Evolutionary conservation across 2,888 invertebrate genomes (phyloP), one percentile per base, ranked within the genome.

Genomic region (Brachypalpus laphriformis): DNA sequence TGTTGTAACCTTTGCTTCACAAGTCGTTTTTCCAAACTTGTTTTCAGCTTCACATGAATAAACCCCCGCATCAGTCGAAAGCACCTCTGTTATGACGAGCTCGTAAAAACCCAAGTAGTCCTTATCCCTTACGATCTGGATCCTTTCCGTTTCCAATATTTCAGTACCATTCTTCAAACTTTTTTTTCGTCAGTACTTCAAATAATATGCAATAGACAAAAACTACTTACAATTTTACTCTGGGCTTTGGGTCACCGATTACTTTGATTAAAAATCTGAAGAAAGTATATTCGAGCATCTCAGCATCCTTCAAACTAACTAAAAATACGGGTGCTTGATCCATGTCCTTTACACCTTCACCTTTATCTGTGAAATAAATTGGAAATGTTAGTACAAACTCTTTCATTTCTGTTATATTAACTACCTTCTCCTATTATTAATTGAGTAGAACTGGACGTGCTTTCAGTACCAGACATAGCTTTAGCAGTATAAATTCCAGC

Each of bases 401-500:
- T 54, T 2, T n/a, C 16, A 14, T 16, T 14, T 1, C n/a, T 16
- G 1, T 54, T 22, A 20, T 14, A 31, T 22, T 9, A 28, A 7
- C 51, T 18, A 97, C 97, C 93, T 93, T 96, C 95, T 89, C 96
- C 95, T 87, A 98, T 97, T 87, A 96, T 94, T 89, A 98, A 94
- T 92, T 97, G 97, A 81, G 97, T 97, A 45, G 97, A 97, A 91
- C 97, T 97, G 81, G 96, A 95, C 51, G 96, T 93, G 88, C 96
- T 96, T 82, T 98, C 97, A 76, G 95, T 94, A 25, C 93, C 93
- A 89, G 97, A 97, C 77, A 95, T 95, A 18, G 98, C 98, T 87
- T 97, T 94, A 54, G 97, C 97, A 0, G 97, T 97, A 91, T 99
- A 99, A 49, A 97, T 94, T 59, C 98, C 98, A n/a, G 95, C 94